phyloP scores from a whole-genome alignment of 2,797 vertebrate genomes.

The Apogon hyalosoma region DNA sequence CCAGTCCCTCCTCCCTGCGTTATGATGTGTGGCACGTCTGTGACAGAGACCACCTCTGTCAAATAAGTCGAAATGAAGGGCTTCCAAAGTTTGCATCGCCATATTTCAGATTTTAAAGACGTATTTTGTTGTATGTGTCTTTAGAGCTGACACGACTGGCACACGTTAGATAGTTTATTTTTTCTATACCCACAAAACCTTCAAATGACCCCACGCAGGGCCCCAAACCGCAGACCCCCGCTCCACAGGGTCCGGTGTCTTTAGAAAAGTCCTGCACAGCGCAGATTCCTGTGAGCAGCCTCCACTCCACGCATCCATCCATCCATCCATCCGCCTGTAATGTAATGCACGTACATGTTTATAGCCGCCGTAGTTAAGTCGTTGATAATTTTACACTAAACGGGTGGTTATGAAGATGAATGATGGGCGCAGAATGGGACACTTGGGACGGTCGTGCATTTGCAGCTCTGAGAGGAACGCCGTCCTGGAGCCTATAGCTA shows the following conservation, averaged over 20 bases:
- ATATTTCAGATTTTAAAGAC: no score
- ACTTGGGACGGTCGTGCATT: slow-evolving; percentile 72
- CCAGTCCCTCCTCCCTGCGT: slow-evolving; percentile 71
- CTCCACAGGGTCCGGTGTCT: slow-evolving; percentile 1
- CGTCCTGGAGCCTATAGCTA: slow-evolving; percentile 24
- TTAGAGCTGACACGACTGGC: neutral
- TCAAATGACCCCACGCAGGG: neutral
- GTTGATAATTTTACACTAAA: slow-evolving; percentile 88
- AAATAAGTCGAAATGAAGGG: neutral
- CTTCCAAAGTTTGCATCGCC: neutral
- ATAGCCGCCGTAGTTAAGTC: slow-evolving; percentile 82
- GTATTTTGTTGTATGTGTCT: no score
- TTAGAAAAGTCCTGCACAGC: neutral
- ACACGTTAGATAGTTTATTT: neutral
- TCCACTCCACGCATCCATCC: slow-evolving; percentile 58
- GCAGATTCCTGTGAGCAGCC: slow-evolving; percentile 55
- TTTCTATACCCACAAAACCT: neutral
- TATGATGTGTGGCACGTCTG: neutral
- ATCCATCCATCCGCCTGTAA: slow-evolving; percentile 67
- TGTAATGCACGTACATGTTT: slow-evolving; percentile 80
- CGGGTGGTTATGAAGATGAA: slow-evolving; percentile 84
- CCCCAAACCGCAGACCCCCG: slow-evolving; percentile 11
- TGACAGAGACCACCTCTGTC: neutral
- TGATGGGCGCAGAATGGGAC: slow-evolving; percentile 71
- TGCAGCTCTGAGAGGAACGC: slow-evolving; percentile 40